Base-by-base conservation (phyloP, 1,140 invertebrate genomes). In the Delia radicum region DNA sequence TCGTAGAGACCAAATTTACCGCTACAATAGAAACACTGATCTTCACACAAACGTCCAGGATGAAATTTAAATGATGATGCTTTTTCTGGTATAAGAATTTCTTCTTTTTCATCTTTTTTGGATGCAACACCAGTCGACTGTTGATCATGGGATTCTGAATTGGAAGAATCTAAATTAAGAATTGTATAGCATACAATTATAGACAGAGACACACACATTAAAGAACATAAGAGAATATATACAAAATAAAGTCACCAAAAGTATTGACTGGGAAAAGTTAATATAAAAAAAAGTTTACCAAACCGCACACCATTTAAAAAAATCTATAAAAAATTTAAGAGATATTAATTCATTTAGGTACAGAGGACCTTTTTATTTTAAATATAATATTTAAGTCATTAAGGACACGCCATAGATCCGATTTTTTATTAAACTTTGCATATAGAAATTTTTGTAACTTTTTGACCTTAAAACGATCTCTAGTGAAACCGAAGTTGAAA, bases 1-100 rank as follows among this genome's bases (percentile, higher is more conserved):
- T 95, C 94, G 69, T 94, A 90, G 0, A 93, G 90, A 0, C 94
- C 94, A 78, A 95, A 95, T 85, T 94, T 95, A 8, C 93, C 93
- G 78, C 93, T 93, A 80, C 94, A 95, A 80, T 94, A 95, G 78
- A 91, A 93, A 82, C 94, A 95, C 77, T 94, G 92, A 83, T 95
- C 93, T 78, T 91, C 91, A 82, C 94, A 95, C 3, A 93, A 81
- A 12, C 93, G 85, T 2, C 90, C 93, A 0, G 93, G 93, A 87
- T 95, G 94, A 78, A 95, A 94, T 75, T 92, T 93, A 83, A 94
- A 95, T 0, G 93, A 94, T 2, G 93, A 94, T 15, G 93, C 93
- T 87, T 95, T 95, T 85, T 95, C 94, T 15, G 94, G 94, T 78
- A 95, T 94, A 12, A 95, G 91, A 75, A 95, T 89, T 76, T 91